A percentile compares a stretch with the other conserved stretches of the same genome.
phyloP scores from a whole-genome alignment of 2,113 vertebrate species.

The Microcebus ravelobensis region DNA sequence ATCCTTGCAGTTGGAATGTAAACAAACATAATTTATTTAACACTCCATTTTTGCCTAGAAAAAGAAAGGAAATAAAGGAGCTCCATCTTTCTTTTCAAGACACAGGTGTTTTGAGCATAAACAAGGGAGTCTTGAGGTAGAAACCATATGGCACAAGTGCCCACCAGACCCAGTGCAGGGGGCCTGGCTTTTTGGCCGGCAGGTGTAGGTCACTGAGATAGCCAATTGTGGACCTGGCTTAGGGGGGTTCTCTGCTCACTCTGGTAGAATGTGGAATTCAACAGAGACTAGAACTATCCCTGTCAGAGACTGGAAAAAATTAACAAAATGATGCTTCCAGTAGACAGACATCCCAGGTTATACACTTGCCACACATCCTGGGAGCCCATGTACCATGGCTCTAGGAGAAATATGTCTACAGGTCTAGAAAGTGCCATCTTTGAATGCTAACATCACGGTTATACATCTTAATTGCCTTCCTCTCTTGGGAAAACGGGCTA shows the following conservation, averaged over 20 bases:
- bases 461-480: neutral
- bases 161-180: too few relatives aligned
- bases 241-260: neutral
- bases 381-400: neutral
- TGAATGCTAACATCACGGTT: neutral
- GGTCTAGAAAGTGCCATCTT: neutral
- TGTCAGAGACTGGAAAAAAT: neutral
- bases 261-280: neutral
- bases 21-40: neutral
- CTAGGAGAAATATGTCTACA: neutral
- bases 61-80: neutral
- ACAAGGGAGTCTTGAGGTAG: neutral
- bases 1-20: constrained; percentile 8
- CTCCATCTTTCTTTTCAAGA: neutral
- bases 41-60: neutral
- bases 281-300: neutral
- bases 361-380: neutral
- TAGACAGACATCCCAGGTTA: neutral
- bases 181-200: neutral
- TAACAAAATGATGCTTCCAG: neutral
- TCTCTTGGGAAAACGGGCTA: neutral
- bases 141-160: neutral
- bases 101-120: neutral
- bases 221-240: neutral
- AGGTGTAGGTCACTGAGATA: neutral